Evolutionary conservation across 2,797 vertebrate species (phyloP).

Genomic region (Triplophysa bombifrons): DNA sequence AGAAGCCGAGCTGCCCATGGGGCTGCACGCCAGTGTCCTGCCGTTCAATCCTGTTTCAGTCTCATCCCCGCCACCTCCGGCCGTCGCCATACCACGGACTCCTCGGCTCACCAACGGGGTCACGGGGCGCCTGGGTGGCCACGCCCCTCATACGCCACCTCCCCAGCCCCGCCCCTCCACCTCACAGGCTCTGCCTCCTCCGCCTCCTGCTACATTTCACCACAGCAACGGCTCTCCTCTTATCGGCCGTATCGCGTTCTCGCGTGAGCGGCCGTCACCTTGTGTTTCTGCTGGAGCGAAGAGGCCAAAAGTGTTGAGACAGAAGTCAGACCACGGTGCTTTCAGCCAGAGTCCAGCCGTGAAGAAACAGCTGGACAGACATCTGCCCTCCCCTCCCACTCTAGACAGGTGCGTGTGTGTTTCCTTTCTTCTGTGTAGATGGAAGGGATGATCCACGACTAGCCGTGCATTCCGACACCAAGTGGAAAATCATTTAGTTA

Average conservation of each 20-base stretch:
- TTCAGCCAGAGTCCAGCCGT: slow-evolving; percentile 98
- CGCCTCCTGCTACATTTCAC: slow-evolving; percentile 71
- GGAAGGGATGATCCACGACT: too few species aligned
- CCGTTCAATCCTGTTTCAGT: slow-evolving; percentile 74
- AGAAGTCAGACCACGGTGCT: slow-evolving; percentile 98
- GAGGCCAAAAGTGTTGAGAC: slow-evolving; percentile 89
- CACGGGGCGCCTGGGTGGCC: slow-evolving; percentile 79
- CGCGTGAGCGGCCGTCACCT: slow-evolving; percentile 86
- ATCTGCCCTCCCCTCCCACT: slow-evolving; percentile 94
- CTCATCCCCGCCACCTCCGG: slow-evolving; percentile 78
- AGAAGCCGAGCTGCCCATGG: slow-evolving; percentile 96
- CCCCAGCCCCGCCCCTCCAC: slow-evolving; percentile 81
- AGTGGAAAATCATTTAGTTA: too few species aligned
- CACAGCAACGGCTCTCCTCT: slow-evolving; percentile 81
- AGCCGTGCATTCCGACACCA: too few species aligned
- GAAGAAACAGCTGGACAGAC: slow-evolving; percentile 97
- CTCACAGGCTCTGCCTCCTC: slow-evolving; percentile 75
- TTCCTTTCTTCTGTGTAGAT: background rate
- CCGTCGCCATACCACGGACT: slow-evolving; percentile 85
- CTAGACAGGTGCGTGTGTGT: slow-evolving; percentile 77
- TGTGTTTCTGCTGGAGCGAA: slow-evolving; percentile 79
- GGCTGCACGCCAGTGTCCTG: slow-evolving; percentile 75
- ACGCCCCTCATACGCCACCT: slow-evolving; percentile 76
- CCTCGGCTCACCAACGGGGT: slow-evolving; percentile 93
- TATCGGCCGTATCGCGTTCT: slow-evolving; percentile 94